Base-by-base conservation (phyloP, 1,140 invertebrate species). In the Branchinecta lindahli region DNA sequence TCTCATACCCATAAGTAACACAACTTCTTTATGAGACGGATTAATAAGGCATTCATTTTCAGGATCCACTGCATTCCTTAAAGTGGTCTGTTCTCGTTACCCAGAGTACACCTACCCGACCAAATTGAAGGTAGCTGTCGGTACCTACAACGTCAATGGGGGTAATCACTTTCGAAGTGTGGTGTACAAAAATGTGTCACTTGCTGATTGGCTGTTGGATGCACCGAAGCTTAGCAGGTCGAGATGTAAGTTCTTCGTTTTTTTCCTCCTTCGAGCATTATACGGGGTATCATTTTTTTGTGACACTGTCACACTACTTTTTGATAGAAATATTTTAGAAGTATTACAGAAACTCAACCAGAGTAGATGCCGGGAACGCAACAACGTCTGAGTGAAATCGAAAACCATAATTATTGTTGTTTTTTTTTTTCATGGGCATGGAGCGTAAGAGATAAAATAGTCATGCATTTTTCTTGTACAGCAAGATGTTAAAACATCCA, bases 71-170 rank as follows among this genome's bases (percentile, higher is more conserved):
- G 85, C 85, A 74, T 85, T 94, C 8, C 77, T 91, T 7, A 80
- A 88, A 71, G 89, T 91, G 81, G 88, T 92, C 84, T 91, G 89
- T 75, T 86, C 89, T 73, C 82, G 90, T 44, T 88, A 89, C 74
- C 84, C 83, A 71, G 93, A 98, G 76, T 98, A 90, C 76, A 88
- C 91, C 0, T 82, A 84, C 68, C 82, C 86, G 0, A 82, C 85
- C 47, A 84, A 83, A 72, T 80, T 96, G 1, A 82, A 90, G 46
- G 84, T 99, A 6, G 88, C 89, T 69, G 86, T 96, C 67, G 96
- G 92, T 10, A 99, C 97, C 3, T 99, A 98, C 79, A 99, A 99
- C 81, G 96, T 99, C 0, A 99, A 99, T 81, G 97, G 97, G 46
- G 96, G 96, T 33, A 98, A 97, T 80, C 94, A 97, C 81, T 98